Conservation (phyloP, 2,113 vertebrate species). For the Hyperoodon ampullatus region DNA sequence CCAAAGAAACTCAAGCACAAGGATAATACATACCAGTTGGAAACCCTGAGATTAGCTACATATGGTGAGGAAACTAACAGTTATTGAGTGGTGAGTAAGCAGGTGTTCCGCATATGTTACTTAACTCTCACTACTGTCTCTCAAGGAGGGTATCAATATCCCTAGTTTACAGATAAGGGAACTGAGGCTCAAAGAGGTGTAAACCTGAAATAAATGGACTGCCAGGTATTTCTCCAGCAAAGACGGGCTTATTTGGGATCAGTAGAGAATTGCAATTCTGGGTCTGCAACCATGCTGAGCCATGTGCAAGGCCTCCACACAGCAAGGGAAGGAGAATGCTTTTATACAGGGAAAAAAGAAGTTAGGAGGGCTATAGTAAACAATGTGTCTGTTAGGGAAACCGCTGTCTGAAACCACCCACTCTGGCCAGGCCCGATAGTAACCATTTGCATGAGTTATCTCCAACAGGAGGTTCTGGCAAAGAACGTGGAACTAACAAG, state of each 20-base stretch:
- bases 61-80: background rate
- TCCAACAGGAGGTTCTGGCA: no score
- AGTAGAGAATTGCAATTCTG: background rate
- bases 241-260: background rate
- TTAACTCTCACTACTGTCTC: background rate
- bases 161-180: background rate
- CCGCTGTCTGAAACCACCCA: no score
- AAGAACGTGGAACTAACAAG: no score
- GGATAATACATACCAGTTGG: background rate
- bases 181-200: background rate
- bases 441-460: no score
- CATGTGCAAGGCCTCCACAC: background rate
- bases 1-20: slow-evolving; percentile 38
- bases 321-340: background rate
- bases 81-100: background rate
- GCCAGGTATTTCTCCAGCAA: background rate
- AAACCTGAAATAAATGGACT: background rate
- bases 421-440: no score
- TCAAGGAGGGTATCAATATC: background rate
- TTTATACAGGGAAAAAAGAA: background rate
- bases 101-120: background rate
- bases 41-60: background rate
- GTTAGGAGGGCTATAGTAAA: background rate
- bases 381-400: background rate
- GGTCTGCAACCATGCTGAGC: background rate